Evolutionary conservation across 2,113 vertebrate species (phyloP).

Genomic region (Microcebus griseorufus): DNA sequence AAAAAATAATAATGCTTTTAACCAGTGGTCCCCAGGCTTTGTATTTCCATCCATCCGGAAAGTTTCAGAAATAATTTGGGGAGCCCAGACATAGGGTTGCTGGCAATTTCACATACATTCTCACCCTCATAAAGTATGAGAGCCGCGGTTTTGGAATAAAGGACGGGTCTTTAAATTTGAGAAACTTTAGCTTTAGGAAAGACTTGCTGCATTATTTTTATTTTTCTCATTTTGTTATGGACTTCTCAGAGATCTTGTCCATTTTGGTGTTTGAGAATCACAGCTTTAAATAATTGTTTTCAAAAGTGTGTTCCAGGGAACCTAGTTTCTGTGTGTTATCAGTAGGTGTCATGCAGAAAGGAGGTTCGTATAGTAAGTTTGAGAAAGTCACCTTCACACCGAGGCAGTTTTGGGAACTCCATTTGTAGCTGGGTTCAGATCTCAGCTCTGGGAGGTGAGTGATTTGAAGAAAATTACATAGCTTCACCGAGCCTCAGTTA

Average conservation of each 20-base stretch:
- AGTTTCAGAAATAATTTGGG: background rate
- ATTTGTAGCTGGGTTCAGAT: background rate
- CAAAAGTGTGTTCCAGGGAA: background rate
- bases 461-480: background rate
- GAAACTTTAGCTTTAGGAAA: background rate
- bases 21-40: background rate
- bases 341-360: background rate
- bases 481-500: background rate
- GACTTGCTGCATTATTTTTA: background rate
- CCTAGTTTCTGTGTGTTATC: background rate
- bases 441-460: background rate
- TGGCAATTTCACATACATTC: background rate
- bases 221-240: background rate
- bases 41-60: background rate
- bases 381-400: background rate
- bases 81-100: background rate
- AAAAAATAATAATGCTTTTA: background rate
- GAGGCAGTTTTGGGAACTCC: background rate
- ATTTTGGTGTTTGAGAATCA: background rate
- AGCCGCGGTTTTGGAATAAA: background rate
- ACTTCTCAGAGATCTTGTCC: background rate
- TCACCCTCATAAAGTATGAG: background rate
- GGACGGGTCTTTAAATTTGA: conserved; percentile 3
- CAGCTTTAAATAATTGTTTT: conserved; percentile 3
- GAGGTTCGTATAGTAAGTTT: background rate